phyloP scores from a whole-genome alignment of 2,113 vertebrate species.

The Puffinus mauretanicus region DNA sequence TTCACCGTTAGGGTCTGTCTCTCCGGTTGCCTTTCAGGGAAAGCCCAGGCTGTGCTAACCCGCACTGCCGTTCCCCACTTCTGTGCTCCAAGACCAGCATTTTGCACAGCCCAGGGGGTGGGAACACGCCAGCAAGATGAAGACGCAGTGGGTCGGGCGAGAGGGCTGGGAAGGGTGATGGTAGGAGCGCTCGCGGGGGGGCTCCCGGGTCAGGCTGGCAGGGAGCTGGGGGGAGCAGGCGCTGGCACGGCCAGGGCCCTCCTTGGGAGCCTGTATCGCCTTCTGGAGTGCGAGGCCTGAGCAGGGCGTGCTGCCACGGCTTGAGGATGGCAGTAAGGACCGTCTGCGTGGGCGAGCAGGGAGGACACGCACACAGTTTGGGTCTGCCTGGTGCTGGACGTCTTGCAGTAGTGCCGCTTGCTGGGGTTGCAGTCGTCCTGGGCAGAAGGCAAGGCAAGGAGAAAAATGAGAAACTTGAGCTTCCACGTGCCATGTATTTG shows the following conservation, averaged over 20 bases:
- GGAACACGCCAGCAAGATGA: fast-evolving
- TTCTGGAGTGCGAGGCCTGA: background rate
- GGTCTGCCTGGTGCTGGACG: background rate
- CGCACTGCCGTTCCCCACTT: fast-evolving
- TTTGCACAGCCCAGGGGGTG: background rate
- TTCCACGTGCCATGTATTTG: background rate
- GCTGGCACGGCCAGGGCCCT: background rate
- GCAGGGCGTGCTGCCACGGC: background rate
- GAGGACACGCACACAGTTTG: fast-evolving
- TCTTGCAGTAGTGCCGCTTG: background rate
- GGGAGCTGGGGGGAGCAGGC: background rate
- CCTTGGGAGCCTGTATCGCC: background rate
- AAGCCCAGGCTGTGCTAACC: background rate
- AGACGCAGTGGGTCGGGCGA: background rate
- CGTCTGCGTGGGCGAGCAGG: fast-evolving
- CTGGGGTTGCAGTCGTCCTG: background rate
- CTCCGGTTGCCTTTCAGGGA: background rate
- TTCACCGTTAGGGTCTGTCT: background rate
- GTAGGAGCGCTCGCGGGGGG: fast-evolving
- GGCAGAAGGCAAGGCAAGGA: background rate
- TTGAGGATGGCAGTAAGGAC: background rate
- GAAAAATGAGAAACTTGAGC: background rate
- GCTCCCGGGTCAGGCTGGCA: fast-evolving
- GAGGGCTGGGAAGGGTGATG: background rate
- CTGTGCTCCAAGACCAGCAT: background rate